Evolutionary conservation across 2,888 invertebrate species (phyloP), one percentile per base, ranked within the genome.

Genomic region (Rhagium mordax): DNA sequence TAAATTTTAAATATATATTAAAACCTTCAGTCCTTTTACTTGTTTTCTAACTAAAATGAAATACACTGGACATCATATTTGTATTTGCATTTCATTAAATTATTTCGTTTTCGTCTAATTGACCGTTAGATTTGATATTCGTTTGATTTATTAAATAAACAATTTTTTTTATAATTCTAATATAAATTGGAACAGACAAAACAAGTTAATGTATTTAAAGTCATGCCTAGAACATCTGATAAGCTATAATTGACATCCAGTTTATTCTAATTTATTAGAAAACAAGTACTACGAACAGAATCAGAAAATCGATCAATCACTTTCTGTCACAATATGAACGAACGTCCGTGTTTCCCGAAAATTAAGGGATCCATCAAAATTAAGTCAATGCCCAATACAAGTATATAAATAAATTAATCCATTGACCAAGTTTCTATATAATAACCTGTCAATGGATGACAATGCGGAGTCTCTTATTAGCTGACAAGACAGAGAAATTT

Each of bases 181-280:
- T 13, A 33, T 33, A 33, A 33, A 13, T 41, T 4, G 4, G n/a
- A 15, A 41, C 4, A n/a, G n/a, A 41, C 10, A 41, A 41, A n/a
- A n/a, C 41, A 1, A 15, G 41, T 41, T 41, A 41, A 41, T n/a
- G n/a, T n/a, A 33, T 33, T 33, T 8, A 33, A 49, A 49, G 3
- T 10, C 18, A 51, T 10, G 20, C 51, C 7, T 7, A 0, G 8
- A 61, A 61, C 16, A 61, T 61, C 47, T 61, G 61, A 61, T 61
- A 61, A 61, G 18, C 20, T 18, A 33, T 61, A 61, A 61, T 47
- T 61, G 61, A 47, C 61, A 47, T 21, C 7, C 41, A 21, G 20
- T 61, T 61, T 33, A 47, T 61, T 61, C 47, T 61, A 61, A 61
- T 61, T 61, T 61, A 41, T 61, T 61, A 47, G 61, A 41, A 61